These are phyloP conservation scores for Alviniconcha strummeri DNA, from an alignment of 2,888 invertebrate species.

Conservation along the genomic window DNA sequence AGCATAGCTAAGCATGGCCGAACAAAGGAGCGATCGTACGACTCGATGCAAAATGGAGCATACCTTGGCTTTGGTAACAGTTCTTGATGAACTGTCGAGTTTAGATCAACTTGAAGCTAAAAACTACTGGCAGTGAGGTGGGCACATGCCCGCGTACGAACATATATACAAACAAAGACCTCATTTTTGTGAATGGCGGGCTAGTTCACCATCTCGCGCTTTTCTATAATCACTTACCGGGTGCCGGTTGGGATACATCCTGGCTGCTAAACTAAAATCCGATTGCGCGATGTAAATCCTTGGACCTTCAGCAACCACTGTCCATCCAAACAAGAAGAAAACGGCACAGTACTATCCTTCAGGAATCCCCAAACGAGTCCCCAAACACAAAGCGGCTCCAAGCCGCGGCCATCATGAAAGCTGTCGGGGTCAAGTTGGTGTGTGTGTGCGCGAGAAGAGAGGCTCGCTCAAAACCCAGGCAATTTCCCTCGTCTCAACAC, in stretches of 20 bases:
- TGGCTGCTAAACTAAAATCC: conserved; percentile 25
- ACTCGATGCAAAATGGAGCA: not conserved
- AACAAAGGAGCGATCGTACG: conserved; percentile 17
- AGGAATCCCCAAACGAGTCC: conserved; percentile 23
- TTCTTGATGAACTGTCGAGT: not conserved
- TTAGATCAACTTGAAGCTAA: not conserved
- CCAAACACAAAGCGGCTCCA: conserved; percentile 21
- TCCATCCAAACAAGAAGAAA: conserved; percentile 14
- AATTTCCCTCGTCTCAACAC: conserved; percentile 25
- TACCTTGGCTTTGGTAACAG: not conserved
- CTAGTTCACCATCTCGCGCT: not conserved
- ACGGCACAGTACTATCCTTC: conserved; percentile 21
- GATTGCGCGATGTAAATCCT: conserved; percentile 12
- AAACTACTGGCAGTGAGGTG: not conserved
- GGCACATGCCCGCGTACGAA: too few species aligned
- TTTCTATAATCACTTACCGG: conserved; percentile 59
- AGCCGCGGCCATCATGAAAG: conserved; percentile 32
- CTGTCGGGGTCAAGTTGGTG: conserved; percentile 33
- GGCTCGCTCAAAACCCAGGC: conserved; percentile 34
- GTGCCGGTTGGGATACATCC: conserved; percentile 68
- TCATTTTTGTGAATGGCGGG: conserved; percentile 25
- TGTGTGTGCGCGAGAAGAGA: conserved; percentile 30
- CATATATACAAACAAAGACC: conserved; percentile 22
- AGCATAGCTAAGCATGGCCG: conserved; percentile 11
- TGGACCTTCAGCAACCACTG: not conserved